phyloP scores from a whole-genome alignment of 2,113 vertebrate genomes.

The Zapornia atra region DNA sequence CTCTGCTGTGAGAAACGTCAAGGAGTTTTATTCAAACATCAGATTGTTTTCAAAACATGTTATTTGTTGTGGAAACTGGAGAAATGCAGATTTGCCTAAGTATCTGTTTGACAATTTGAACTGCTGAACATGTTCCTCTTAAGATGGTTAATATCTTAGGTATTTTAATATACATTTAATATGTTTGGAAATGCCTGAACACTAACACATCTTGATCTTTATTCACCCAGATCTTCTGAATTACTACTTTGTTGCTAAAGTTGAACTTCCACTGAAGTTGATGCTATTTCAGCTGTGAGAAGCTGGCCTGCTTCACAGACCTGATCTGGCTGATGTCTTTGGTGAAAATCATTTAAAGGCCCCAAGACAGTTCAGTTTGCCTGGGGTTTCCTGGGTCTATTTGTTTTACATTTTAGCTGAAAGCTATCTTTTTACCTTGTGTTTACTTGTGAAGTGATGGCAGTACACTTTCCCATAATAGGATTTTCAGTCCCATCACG shows the following conservation, averaged over 20 bases:
- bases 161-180: neutral
- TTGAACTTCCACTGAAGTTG: neutral
- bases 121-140: neutral
- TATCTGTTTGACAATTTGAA: neutral
- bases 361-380: neutral
- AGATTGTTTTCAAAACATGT: neutral
- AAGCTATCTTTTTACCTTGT: fast-evolving
- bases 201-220: neutral
- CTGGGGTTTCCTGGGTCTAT: neutral
- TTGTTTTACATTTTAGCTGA: neutral
- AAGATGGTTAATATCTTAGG: neutral
- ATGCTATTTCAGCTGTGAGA: neutral
- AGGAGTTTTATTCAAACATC: neutral
- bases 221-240: neutral
- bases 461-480: neutral
- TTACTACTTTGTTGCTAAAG: neutral
- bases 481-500: fast-evolving
- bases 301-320: neutral
- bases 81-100: neutral
- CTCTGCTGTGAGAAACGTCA: neutral
- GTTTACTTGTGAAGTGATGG: neutral
- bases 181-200: neutral
- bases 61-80: neutral
- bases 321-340: neutral
- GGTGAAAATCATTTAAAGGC: neutral